These are phyloP conservation scores for Cephalopachus bancanus DNA, from an alignment of 2,797 vertebrate species.

Conservation along the genomic window DNA sequence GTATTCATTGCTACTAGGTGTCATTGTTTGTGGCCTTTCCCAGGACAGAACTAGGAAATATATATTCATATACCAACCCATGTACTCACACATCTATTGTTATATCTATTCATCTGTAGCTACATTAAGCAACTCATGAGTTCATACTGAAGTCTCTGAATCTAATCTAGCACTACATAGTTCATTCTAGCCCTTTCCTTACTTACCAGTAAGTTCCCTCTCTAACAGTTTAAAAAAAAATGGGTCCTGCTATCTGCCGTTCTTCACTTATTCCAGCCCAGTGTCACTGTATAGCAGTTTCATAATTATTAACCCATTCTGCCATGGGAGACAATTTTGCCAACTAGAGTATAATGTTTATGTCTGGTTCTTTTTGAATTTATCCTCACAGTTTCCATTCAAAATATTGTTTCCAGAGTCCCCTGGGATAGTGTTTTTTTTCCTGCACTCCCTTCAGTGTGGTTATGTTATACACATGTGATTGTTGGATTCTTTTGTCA, in stretches of 20 bases:
- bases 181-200: background rate
- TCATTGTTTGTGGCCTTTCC: background rate
- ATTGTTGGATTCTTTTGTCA: background rate
- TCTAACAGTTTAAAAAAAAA: background rate
- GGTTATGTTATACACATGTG: background rate
- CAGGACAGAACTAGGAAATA: background rate
- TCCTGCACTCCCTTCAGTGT: background rate
- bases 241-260: background rate
- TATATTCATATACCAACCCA: background rate
- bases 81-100: background rate
- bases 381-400: background rate
- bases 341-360: background rate
- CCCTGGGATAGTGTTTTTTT: background rate
- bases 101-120: background rate
- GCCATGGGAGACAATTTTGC: background rate
- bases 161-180: background rate
- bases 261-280: background rate
- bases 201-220: background rate
- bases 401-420: slow-evolving; percentile 5
- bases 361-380: background rate
- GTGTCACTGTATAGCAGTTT: background rate
- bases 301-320: slow-evolving; percentile 2
- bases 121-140: background rate
- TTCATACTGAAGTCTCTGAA: slow-evolving; percentile 6
- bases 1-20: background rate